Percentiles rank a stretch among this genome's conserved stretches.
Evolutionary conservation across 2,888 invertebrate genomes (phyloP).

Genomic region (Cantharis rufa): DNA sequence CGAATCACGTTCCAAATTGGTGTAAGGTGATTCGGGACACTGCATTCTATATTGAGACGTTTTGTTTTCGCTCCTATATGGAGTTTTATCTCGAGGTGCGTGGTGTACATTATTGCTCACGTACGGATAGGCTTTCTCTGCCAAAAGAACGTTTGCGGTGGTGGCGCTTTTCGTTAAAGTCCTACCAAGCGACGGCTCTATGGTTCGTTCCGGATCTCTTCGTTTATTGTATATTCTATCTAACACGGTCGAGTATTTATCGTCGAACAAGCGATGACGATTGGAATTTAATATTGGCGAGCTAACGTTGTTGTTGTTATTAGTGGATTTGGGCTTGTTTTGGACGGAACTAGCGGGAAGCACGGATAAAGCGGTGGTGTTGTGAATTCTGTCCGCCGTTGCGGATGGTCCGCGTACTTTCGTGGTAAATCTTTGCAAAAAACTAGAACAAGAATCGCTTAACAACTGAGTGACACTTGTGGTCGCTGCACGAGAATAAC

Average conservation of each 20-base stretch:
- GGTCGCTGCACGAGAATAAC: conserved; percentile 79
- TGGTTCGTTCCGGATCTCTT: conserved; percentile 68
- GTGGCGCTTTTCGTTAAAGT: conserved; percentile 71
- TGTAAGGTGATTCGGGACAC: conserved; percentile 51
- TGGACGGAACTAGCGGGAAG: not conserved
- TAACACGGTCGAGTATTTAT: conserved; percentile 77
- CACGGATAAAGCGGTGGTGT: conserved; percentile 6
- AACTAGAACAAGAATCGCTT: conserved; percentile 84
- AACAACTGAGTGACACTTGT: conserved; percentile 84
- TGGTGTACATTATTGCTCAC: conserved; percentile 52
- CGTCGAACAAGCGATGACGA: conserved; percentile 69
- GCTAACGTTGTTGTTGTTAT: conserved; percentile 20
- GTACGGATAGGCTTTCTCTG: conserved; percentile 70
- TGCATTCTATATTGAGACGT: conserved; percentile 18
- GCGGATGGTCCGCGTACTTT: conserved; percentile 77
- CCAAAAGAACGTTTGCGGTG: conserved; percentile 65
- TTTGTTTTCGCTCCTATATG: conserved; percentile 54
- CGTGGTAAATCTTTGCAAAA: conserved; percentile 77
- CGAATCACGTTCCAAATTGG: conserved; percentile 49
- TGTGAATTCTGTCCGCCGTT: conserved; percentile 19
- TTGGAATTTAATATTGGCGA: conserved; percentile 58
- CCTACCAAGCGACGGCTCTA: conserved; percentile 64
- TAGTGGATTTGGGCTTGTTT: not conserved
- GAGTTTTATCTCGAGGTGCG: conserved; percentile 65
- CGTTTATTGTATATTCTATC: conserved; percentile 69